A percentile compares a stretch with the other conserved stretches of the same genome.
Evolutionary conservation across 2,113 vertebrate genomes (phyloP).

Genomic region (Triplophysa tibetana): DNA sequence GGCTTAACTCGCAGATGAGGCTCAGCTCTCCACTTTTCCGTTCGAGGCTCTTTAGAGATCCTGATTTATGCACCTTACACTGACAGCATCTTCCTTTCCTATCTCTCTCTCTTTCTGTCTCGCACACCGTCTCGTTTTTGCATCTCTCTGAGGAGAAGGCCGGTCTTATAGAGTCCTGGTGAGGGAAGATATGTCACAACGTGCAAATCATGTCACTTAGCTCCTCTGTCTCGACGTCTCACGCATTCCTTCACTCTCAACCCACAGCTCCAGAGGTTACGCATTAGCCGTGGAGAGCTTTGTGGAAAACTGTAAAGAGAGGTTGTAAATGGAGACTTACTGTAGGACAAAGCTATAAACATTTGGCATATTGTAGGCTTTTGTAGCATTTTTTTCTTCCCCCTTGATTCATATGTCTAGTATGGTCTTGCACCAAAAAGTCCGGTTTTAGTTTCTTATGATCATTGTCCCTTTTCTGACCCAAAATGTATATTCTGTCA

Average conservation of each 20-base stretch:
- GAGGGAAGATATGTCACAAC: slow-evolving; percentile 22
- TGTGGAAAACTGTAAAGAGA: slow-evolving; percentile 13
- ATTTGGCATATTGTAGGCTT: background rate
- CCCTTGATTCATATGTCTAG: background rate
- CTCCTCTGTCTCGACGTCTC: slow-evolving; percentile 5
- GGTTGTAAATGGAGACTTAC: background rate
- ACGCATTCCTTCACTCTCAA: slow-evolving; percentile 6
- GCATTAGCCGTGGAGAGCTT: background rate
- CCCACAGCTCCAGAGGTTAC: slow-evolving; percentile 5
- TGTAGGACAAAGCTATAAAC: too few relatives aligned
- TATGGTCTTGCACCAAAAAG: too few relatives aligned
- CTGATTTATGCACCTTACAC: slow-evolving; percentile 53
- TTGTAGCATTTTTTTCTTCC: background rate
- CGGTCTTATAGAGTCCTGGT: background rate
- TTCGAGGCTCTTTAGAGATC: slow-evolving; percentile 48
- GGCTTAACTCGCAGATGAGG: slow-evolving; percentile 29
- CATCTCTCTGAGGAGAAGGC: slow-evolving; percentile 7
- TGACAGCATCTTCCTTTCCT: slow-evolving; percentile 31
- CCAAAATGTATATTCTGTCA: too few relatives aligned
- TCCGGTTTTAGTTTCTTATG: too few relatives aligned
- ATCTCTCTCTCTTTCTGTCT: slow-evolving; percentile 35
- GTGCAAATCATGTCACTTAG: slow-evolving; percentile 9
- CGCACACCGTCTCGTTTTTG: slow-evolving; percentile 1
- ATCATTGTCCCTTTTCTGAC: too few relatives aligned
- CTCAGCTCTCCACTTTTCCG: slow-evolving; percentile 44